Conservation (phyloP, 2,888 invertebrate genomes). For the Drosophila picticornis region DNA sequence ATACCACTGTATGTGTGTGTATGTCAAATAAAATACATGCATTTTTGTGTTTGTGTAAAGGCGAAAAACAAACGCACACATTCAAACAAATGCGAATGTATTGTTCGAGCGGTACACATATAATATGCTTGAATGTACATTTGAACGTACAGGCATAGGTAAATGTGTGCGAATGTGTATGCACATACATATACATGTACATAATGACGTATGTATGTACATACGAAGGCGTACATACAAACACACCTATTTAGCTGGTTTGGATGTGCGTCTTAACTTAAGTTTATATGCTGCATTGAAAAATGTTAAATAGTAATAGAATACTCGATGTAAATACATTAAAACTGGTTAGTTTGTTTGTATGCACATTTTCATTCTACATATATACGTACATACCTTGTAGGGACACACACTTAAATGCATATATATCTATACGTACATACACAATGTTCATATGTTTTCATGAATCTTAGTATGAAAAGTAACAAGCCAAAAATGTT, state of each 20-base stretch:
- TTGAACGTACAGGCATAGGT: slow-evolving; percentile 25
- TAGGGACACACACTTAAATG: slow-evolving; percentile 12
- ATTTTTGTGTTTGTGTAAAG: slow-evolving; percentile 61
- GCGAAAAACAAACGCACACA: slow-evolving; percentile 56
- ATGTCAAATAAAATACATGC: slow-evolving; percentile 60
- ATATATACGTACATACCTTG: slow-evolving; percentile 21
- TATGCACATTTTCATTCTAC: slow-evolving; percentile 3
- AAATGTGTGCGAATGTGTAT: slow-evolving; percentile 26
- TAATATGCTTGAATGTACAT: slow-evolving; percentile 36
- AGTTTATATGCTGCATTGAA: not conserved
- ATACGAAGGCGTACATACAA: slow-evolving; percentile 1
- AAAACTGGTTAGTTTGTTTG: slow-evolving; percentile 4
- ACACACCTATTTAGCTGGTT: slow-evolving; percentile 14
- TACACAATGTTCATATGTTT: slow-evolving; percentile 44
- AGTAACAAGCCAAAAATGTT: slow-evolving; percentile 63
- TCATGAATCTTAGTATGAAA: slow-evolving; percentile 45
- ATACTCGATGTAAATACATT: slow-evolving; percentile 14
- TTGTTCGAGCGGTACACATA: slow-evolving; percentile 44
- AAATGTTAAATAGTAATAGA: not conserved
- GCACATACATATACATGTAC: slow-evolving; percentile 9
- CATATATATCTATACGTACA: slow-evolving; percentile 24
- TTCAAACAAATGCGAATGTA: slow-evolving; percentile 37
- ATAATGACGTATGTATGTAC: slow-evolving; percentile 11
- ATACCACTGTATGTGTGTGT: slow-evolving; percentile 57
- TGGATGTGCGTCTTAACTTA: slow-evolving; percentile 4